Conservation (phyloP, 2,888 invertebrate species). For the Anaspis maculata region DNA sequence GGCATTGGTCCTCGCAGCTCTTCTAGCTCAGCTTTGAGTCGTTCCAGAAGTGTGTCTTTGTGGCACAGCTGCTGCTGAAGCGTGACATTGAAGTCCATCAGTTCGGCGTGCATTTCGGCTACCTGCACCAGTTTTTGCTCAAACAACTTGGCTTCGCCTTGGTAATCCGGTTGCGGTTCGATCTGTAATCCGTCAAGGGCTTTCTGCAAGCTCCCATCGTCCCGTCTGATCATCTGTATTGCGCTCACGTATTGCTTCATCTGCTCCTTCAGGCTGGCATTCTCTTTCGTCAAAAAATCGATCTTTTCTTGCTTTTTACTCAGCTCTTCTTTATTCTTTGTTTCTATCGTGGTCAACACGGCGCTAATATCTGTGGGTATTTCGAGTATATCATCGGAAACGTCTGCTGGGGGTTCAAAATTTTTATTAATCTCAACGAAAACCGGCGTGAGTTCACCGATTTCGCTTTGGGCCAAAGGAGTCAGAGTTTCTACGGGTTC, state of each 20-base stretch:
- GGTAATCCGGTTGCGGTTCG: conserved; percentile 44
- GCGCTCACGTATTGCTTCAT: conserved; percentile 79
- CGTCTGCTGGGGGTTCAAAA: conserved; percentile 30
- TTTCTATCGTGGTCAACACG: conserved; percentile 36
- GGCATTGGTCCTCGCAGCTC: conserved; percentile 57
- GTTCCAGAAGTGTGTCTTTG: conserved; percentile 52
- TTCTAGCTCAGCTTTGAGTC: conserved; percentile 55
- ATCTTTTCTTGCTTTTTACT: conserved; percentile 32
- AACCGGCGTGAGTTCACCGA: conserved; percentile 46
- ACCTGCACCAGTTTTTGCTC: conserved; percentile 84
- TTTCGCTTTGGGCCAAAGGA: conserved; percentile 39
- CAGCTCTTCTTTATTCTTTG: conserved; percentile 34
- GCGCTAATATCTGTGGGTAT: conserved; percentile 37
- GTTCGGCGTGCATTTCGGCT: conserved; percentile 89
- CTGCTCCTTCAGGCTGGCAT: conserved; percentile 75
- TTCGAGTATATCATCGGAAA: conserved; percentile 34
- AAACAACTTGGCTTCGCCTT: conserved; percentile 68
- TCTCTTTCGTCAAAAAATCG: conserved; percentile 54
- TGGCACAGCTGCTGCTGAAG: conserved; percentile 63
- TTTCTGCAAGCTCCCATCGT: conserved; percentile 36
- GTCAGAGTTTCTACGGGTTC: conserved; percentile 38
- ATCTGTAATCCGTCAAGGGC: conserved; percentile 33
- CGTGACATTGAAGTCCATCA: conserved; percentile 85
- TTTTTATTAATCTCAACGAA: conserved; percentile 31
- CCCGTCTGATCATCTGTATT: conserved; percentile 68